Conservation (phyloP, 2,113 vertebrate genomes). For the Sitta europaea region DNA sequence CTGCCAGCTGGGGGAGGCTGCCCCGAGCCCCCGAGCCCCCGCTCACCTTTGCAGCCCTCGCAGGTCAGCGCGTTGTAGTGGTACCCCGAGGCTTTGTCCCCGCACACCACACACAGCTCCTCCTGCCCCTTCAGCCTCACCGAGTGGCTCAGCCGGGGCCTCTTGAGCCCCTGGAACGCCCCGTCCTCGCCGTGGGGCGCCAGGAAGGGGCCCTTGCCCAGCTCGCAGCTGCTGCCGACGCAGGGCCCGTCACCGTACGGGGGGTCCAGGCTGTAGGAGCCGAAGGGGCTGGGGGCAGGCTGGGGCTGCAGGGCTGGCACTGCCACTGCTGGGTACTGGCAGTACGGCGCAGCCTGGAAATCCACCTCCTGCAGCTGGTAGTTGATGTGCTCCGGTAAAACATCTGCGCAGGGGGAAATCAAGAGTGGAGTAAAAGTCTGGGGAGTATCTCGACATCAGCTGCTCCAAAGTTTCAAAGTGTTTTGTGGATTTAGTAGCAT, state of each 20-base stretch:
- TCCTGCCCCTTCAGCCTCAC: conserved; percentile 80
- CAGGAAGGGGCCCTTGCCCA: conserved; percentile 62
- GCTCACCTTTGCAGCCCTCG: conserved; percentile 92
- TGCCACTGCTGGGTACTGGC: conserved; percentile 79
- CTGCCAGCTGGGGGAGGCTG: accelerated
- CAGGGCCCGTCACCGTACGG: conserved; percentile 65
- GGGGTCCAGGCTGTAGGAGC: conserved; percentile 72
- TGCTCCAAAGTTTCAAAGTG: not conserved
- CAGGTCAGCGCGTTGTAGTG: conserved; percentile 95
- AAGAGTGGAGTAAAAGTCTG: not conserved
- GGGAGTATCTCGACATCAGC: not conserved
- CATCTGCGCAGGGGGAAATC: conserved; percentile 68
- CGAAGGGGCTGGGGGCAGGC: conserved; percentile 75
- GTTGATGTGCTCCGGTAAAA: conserved; percentile 83
- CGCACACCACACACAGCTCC: conserved; percentile 91
- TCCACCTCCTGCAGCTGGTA: conserved; percentile 83
- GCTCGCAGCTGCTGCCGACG: conserved; percentile 60
- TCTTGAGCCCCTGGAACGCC: conserved; percentile 71
- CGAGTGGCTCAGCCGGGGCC: conserved; percentile 72
- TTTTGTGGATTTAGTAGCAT: not conserved
- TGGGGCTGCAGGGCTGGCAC: conserved; percentile 73
- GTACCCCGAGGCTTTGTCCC: conserved; percentile 92
- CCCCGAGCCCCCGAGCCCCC: accelerated
- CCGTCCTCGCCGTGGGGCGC: conserved; percentile 22
- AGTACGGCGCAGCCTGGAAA: conserved; percentile 80